Evolutionary conservation across 2,888 invertebrate genomes (phyloP), one percentile per base, ranked within the genome.

Genomic region (Trilocha varians): DNA sequence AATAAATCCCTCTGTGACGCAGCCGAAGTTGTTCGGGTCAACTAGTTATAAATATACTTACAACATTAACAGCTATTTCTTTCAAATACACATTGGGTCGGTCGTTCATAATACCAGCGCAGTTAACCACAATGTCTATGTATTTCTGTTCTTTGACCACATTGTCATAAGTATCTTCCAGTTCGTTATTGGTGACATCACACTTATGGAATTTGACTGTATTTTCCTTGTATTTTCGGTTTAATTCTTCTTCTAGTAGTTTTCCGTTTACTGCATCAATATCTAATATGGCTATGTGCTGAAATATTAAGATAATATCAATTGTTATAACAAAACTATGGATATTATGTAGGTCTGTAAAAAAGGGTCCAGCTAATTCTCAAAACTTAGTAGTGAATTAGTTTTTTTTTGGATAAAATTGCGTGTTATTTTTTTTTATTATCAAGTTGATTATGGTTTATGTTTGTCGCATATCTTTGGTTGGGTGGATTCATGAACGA

Each of bases 51-150:
- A 25, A 25, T 25, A 15, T 45, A 69, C 73, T 66, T 49, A 82
- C 82, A 50, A 79, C 60, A 59, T 83, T 83, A 9, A 83, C 52
- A 32, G 70, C 68, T 16, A 82, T 75, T 44, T 70, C 57, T 43
- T 75, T 78, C 39, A 71, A 50, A 48, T 69, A 78, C 1, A 54
- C 49, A 32, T 64, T 57, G 3, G 62, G 67, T 17, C 61, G 60
- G 39, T 83, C 82, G 25, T 78, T 78, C 69, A 80, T 65, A 5
- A 79, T 65, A 2, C 75, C 80, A 38, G 80, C 80, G 42, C 71
- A 70, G 46, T 80, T 80, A 6, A 80, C 53, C 1, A 80, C 73
- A 2, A 74, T 63, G 44, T 80, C 80, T 2, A 80, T 71, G 34
- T 72, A 70, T 2, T 62, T 72, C 36, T 59, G 57, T 32, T 67